Evolutionary conservation across 2,113 vertebrate genomes (phyloP).

Genomic region (Procavia capensis): DNA sequence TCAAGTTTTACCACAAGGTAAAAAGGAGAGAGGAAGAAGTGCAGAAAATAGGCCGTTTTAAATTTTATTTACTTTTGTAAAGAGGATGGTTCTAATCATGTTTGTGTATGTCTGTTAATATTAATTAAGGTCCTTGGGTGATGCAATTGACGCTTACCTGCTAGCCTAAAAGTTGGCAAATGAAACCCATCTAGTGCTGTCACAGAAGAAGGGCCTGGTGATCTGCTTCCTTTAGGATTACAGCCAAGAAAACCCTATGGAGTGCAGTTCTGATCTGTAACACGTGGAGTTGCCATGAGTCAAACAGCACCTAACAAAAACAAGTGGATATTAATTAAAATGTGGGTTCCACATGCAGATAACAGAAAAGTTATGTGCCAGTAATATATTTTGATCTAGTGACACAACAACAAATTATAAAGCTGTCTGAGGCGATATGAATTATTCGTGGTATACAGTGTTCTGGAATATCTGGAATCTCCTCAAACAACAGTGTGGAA

Average conservation of each 20-base stretch:
- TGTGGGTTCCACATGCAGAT: background rate
- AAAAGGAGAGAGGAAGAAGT: conserved; percentile 41
- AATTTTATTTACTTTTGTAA: conserved; percentile 7
- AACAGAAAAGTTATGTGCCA: background rate
- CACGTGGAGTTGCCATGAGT: background rate
- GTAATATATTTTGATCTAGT: background rate
- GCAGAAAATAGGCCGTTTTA: background rate
- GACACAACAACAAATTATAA: background rate
- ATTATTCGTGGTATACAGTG: background rate
- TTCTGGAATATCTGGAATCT: background rate
- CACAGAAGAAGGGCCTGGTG: background rate
- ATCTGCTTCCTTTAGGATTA: background rate
- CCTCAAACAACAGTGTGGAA: no score
- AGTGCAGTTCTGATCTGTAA: background rate
- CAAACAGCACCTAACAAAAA: background rate
- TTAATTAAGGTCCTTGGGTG: background rate
- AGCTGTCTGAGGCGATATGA: background rate
- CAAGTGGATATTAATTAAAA: background rate
- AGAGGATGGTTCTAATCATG: background rate
- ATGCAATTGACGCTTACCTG: background rate
- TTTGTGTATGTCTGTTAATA: background rate
- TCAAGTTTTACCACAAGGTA: conserved; percentile 96
- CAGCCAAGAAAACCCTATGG: background rate
- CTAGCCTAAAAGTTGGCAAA: background rate
- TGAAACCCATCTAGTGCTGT: background rate